These are phyloP conservation scores for Baccha elongata DNA, from an alignment of 2,888 invertebrate genomes.

Conservation along the genomic window DNA sequence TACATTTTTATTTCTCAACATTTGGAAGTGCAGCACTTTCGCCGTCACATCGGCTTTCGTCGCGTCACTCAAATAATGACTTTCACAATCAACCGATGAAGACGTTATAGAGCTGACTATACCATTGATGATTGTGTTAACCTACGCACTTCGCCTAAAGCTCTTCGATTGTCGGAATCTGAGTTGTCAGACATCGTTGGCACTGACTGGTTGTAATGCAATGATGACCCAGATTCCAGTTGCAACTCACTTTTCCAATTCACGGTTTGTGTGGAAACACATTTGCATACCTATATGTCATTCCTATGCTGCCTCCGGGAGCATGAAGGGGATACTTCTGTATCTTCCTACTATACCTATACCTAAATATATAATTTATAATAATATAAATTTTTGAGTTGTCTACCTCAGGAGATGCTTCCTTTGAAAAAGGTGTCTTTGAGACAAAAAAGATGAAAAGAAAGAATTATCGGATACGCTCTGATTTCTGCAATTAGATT, in stretches of 20 bases:
- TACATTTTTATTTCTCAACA: not conserved
- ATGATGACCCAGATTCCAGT: constrained; percentile 56
- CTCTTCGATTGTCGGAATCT: constrained; percentile 52
- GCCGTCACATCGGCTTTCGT: not conserved
- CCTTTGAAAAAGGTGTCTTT: not conserved
- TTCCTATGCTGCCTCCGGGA: not conserved
- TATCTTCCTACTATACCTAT: no score
- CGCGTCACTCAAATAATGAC: constrained; percentile 17
- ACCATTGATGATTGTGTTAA: constrained; percentile 28
- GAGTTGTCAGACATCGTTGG: constrained; percentile 35
- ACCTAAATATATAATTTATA: constrained; percentile 57
- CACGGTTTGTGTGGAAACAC: constrained; percentile 21
- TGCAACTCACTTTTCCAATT: constrained; percentile 57
- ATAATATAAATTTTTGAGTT: no score
- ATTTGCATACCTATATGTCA: constrained; percentile 58
- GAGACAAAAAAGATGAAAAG: not conserved
- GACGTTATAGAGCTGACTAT: constrained; percentile 27
- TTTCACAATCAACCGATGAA: constrained; percentile 56
- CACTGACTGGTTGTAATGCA: not conserved
- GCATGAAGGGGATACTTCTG: not conserved
- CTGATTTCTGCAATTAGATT: constrained; percentile 35
- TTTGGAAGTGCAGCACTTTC: constrained; percentile 49
- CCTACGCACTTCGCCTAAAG: constrained; percentile 55
- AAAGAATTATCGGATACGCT: constrained; percentile 10
- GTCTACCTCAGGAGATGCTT: constrained; percentile 43